Evolutionary conservation across 1,140 invertebrate genomes (phyloP).

Genomic region (Helicoverpa zea): DNA sequence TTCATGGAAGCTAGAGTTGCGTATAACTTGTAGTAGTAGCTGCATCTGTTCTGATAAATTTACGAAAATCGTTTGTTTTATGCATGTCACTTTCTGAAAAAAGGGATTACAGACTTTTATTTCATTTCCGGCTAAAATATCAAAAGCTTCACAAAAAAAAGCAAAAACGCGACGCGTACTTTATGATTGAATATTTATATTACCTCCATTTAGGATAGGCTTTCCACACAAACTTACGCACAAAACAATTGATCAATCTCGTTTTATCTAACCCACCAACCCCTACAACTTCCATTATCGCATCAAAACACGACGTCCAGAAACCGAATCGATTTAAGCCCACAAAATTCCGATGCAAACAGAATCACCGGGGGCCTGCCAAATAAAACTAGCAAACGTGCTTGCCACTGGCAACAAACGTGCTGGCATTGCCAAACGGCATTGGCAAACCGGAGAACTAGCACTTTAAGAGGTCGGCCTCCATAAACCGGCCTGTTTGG

Average conservation of each 20-base stretch:
- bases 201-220: background rate
- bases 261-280: slow-evolving; percentile 3
- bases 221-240: background rate
- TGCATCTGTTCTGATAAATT: background rate
- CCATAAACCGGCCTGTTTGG: slow-evolving; percentile 76
- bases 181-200: background rate
- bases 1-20: too few species aligned
- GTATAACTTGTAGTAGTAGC: too few species aligned
- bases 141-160: too few species aligned
- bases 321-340: slow-evolving; percentile 48
- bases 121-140: too few species aligned
- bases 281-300: slow-evolving; percentile 30
- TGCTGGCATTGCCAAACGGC: slow-evolving; percentile 62
- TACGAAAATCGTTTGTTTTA: too few species aligned
- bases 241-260: background rate
- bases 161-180: too few species aligned
- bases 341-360: slow-evolving; percentile 44
- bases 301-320: slow-evolving; percentile 13
- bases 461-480: slow-evolving; percentile 74
- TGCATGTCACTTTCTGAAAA: too few species aligned
- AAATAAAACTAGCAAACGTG: slow-evolving; percentile 68
- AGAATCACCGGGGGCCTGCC: slow-evolving; percentile 54
- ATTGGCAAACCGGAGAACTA: slow-evolving; percentile 76
- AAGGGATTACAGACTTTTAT: too few species aligned
- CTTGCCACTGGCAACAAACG: slow-evolving; percentile 57